Evolutionary conservation across 2,797 vertebrate genomes (phyloP).

Genomic region (Peromyscus eremicus): DNA sequence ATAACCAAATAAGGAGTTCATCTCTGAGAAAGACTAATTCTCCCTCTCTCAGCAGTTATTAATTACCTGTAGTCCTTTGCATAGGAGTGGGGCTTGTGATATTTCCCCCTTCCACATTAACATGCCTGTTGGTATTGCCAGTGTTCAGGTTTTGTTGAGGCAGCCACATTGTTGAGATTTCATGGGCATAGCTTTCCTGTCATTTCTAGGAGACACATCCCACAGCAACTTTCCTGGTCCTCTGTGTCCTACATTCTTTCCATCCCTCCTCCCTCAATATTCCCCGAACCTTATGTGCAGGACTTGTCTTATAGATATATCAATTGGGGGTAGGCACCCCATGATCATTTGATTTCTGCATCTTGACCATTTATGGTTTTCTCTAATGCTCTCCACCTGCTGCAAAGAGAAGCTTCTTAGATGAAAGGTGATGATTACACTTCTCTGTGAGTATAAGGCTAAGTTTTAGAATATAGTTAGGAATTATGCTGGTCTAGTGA

Average conservation of each 20-base stretch:
- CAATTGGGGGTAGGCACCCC: no score
- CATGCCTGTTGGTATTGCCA: neutral
- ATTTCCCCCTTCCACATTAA: neutral
- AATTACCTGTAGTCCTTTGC: no score
- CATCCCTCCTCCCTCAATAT: neutral
- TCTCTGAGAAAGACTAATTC: neutral
- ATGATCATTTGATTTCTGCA: neutral
- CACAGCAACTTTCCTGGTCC: neutral
- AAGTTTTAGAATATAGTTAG: neutral
- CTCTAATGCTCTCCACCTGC: neutral
- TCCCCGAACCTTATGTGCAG: no score
- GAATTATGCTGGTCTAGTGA: no score
- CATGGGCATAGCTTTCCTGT: neutral
- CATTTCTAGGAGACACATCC: neutral
- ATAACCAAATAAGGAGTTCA: neutral
- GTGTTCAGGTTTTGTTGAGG: neutral
- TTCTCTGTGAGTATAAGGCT: neutral
- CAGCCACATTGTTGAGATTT: neutral
- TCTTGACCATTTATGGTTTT: neutral
- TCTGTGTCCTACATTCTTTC: neutral
- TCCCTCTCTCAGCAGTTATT: neutral
- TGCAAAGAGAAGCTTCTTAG: neutral
- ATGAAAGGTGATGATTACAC: neutral
- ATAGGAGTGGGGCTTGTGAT: neutral
- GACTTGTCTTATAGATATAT: neutral